Conservation (phyloP, 53 echinoderm and acorn worm genomes). For the Mesocentrotus franciscanus region DNA sequence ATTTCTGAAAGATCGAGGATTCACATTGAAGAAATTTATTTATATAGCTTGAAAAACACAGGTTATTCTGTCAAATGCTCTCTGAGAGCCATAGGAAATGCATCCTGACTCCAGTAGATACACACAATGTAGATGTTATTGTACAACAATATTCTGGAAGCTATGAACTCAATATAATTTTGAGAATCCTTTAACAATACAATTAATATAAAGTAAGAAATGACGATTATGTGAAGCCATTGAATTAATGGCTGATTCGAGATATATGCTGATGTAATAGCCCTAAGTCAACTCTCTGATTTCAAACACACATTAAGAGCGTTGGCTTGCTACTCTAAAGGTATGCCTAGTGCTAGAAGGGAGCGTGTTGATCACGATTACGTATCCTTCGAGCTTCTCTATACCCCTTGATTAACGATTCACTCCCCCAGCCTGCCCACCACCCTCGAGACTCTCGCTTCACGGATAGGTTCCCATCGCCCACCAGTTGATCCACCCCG, state of each 20-base stretch:
- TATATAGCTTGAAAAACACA: no score
- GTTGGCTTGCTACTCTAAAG: not conserved
- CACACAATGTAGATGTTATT: not conserved
- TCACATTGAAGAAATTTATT: no score
- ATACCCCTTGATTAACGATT: not conserved
- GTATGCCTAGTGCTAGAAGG: not conserved
- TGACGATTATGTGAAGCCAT: no score
- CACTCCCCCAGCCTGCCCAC: not conserved
- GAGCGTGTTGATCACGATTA: slow-evolving; percentile 33
- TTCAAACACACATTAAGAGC: not conserved
- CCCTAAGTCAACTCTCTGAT: not conserved
- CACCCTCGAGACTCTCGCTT: not conserved
- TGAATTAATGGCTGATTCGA: not conserved
- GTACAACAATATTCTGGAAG: not conserved
- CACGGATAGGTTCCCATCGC: slow-evolving; percentile 5
- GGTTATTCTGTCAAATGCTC: no score
- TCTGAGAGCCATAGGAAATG: no score
- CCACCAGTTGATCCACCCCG: slow-evolving; percentile 8
- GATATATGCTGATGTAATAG: not conserved
- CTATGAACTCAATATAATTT: not conserved
- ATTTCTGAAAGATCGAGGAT: no score
- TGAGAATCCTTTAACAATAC: not conserved
- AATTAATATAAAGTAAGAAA: not conserved
- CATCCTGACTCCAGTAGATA: not conserved
- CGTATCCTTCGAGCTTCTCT: not conserved